Base-by-base conservation (phyloP, 1,140 invertebrate species). In the Drosophila truncata region DNA sequence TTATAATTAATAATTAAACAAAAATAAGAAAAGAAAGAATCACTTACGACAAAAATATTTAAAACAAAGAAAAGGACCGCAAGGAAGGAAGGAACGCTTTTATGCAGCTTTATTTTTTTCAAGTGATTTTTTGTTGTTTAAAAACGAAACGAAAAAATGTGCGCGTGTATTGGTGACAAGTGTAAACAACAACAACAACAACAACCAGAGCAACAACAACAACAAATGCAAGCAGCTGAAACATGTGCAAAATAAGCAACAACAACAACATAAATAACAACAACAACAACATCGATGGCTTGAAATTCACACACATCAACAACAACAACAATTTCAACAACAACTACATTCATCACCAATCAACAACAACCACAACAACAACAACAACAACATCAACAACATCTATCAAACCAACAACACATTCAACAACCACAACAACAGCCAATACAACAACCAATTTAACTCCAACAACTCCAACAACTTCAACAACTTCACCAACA, bases 151-250 rank as follows among this genome's bases (percentile, higher is more conserved):
- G n/a, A n/a, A n/a, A n/a, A 72, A 57, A 67, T 80, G 67, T 84
- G 83, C 60, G 81, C 50, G 69, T 69, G 82, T 80, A 74, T 70
- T 55, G 75, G 82, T 87, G 80, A 61, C 55, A 70, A 90, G 85
- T 90, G 80, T 65, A 62, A 81, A 42, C 83, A 86, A 66, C 63
- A 66, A 31, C 62, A 73, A 35, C 66, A 61, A 70, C 74, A 41
- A 27, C 42, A 49, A 25, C 44, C 29, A 33, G 37, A 65, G 13
- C 62, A 62, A 58, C 59, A 66, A 20, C 77, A 47, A 23, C 46
- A 47, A 27, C 46, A 47, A 47, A 25, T 9, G 46, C 66, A 47
- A 66, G 60, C 42, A 62, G 54, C 37, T 23, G 41, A 69, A 77
- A 61, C 73, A 78, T 60, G 57, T 70, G 75, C 74, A 58, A 78